These are phyloP conservation scores for Protosalanx chinensis DNA, from an alignment of 2,797 vertebrate species.

Conservation along the genomic window DNA sequence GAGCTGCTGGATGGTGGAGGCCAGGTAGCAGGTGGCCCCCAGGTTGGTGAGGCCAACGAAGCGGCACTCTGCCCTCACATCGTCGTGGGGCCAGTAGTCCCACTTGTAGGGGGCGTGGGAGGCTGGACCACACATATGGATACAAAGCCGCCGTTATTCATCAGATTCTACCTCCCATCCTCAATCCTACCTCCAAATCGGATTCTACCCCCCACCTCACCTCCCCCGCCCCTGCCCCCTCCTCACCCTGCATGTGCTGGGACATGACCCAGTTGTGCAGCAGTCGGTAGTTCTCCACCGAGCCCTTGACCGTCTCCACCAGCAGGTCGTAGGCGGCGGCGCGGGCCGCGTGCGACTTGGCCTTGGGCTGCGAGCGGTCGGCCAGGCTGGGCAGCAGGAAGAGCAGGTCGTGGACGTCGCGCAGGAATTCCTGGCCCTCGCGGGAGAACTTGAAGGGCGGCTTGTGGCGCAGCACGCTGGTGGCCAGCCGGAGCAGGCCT, in stretches of 20 bases:
- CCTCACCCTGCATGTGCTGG: constrained; percentile 97
- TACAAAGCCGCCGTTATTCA: neutral
- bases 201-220: too few species aligned
- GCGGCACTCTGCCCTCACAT: constrained; percentile 93
- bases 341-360: constrained; percentile 93
- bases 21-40: constrained; percentile 95
- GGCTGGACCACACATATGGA: constrained; percentile 58
- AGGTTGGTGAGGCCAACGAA: constrained; percentile 97
- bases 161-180: too few species aligned
- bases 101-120: constrained; percentile 97
- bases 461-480: constrained; percentile 97
- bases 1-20: constrained; percentile 97
- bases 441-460: constrained; percentile 97
- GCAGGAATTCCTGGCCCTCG: constrained; percentile 96
- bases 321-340: constrained; percentile 96
- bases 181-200: too few species aligned
- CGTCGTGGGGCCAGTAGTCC: constrained; percentile 99
- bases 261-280: constrained; percentile 99
- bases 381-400: constrained; percentile 95
- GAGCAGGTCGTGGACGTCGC: constrained; percentile 93
- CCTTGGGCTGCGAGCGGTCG: constrained; percentile 93
- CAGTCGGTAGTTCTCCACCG: constrained; percentile 94
- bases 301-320: constrained; percentile 96
- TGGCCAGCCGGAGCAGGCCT: constrained; percentile 88
- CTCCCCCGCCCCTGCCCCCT: too few species aligned